Evolutionary conservation across 2,888 invertebrate genomes (phyloP).

Genomic region (Vesta saturnalis): DNA sequence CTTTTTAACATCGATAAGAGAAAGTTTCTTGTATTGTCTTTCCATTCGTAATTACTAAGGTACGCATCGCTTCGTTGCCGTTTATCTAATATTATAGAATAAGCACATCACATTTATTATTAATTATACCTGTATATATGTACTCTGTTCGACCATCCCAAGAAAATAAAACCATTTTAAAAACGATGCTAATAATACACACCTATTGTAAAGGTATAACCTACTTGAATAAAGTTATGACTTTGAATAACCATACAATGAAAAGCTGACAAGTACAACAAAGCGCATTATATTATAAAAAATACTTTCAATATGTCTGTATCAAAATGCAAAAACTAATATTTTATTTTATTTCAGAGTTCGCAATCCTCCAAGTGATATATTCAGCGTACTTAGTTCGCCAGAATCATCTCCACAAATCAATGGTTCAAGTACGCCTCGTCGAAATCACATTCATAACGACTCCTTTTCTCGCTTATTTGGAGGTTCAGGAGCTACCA

Average conservation of each 20-base stretch:
- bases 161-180: too few species aligned
- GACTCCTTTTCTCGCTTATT: slow-evolving; percentile 61
- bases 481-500: slow-evolving; percentile 54
- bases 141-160: too few species aligned
- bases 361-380: slow-evolving; percentile 60
- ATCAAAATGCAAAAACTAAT: too few species aligned
- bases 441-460: slow-evolving; percentile 47
- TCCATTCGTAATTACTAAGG: background rate
- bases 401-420: slow-evolving; percentile 43
- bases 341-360: slow-evolving; percentile 54
- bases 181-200: too few species aligned
- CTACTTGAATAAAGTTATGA: too few species aligned
- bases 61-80: background rate
- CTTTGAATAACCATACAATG: too few species aligned
- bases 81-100: too few species aligned
- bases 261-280: too few species aligned
- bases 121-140: too few species aligned
- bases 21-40: background rate
- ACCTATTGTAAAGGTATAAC: too few species aligned
- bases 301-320: too few species aligned
- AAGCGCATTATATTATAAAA: too few species aligned
- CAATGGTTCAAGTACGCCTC: slow-evolving; percentile 33
- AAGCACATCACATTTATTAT: background rate
- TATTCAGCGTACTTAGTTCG: slow-evolving; percentile 58
- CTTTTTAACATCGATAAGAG: background rate